Percentiles rank a stretch among this genome's conserved stretches.
These are phyloP conservation scores for Narcine bancroftii DNA, from an alignment of 2,113 vertebrate genomes.

Conservation along the genomic window DNA sequence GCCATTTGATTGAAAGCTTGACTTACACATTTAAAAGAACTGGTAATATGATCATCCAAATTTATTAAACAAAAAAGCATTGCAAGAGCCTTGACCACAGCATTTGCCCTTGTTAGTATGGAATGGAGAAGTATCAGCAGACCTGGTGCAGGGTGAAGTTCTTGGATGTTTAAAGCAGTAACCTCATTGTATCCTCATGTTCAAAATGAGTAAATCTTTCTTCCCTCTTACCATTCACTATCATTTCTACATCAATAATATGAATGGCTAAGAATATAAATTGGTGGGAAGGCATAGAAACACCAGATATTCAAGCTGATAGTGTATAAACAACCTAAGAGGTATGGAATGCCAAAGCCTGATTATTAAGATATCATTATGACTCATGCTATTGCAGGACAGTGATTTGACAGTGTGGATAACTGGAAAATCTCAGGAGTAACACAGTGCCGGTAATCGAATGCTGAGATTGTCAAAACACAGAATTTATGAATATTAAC, in stretches of 20 bases:
- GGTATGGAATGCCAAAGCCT: background rate
- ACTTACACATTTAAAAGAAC: background rate
- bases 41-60: background rate
- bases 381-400: slow-evolving; percentile 24
- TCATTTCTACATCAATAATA: background rate
- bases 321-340: background rate
- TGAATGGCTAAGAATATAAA: background rate
- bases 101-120: background rate
- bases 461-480: slow-evolving; percentile 29
- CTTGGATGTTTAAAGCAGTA: background rate
- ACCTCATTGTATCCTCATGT: background rate
- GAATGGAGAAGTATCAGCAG: background rate
- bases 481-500: slow-evolving; percentile 35
- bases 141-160: background rate
- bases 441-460: slow-evolving; percentile 31
- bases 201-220: background rate
- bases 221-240: too few relatives aligned
- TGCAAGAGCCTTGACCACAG: background rate
- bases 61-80: background rate
- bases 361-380: slow-evolving; percentile 35
- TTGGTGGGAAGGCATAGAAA: background rate
- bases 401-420: slow-evolving; percentile 34
- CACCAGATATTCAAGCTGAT: background rate
- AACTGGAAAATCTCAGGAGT: slow-evolving; percentile 28
- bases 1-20: background rate